These are phyloP conservation scores for Tipula helvola DNA, from an alignment of 2,888 invertebrate genomes.

Conservation along the genomic window DNA sequence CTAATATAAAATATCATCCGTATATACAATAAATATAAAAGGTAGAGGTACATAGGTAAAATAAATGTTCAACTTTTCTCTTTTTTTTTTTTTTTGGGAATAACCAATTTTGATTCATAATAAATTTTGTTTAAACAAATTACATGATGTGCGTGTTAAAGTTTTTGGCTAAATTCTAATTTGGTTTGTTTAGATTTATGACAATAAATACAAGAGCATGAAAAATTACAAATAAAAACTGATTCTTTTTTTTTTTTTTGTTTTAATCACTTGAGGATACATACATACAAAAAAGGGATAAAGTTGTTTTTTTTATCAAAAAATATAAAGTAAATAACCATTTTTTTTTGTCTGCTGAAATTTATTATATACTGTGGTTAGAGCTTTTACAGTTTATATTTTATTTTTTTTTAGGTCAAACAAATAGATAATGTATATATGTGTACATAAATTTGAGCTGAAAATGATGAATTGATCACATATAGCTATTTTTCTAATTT, in stretches of 20 bases:
- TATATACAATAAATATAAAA: neutral
- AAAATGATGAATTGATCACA: neutral
- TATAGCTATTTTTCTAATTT: neutral
- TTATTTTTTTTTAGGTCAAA: neutral
- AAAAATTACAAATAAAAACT: neutral
- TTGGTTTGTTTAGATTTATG: neutral
- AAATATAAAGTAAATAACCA: neutral
- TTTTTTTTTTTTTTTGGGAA: neutral
- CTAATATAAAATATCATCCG: neutral
- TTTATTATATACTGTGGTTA: neutral
- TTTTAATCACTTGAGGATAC: neutral
- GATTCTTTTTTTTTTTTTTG: neutral
- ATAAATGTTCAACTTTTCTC: neutral
- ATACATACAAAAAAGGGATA: neutral
- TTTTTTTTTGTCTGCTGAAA: neutral
- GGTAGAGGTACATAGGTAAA: neutral
- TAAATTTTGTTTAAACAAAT: neutral
- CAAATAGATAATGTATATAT: neutral
- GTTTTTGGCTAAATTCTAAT: neutral
- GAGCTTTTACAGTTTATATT: neutral
- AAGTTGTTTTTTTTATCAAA: neutral
- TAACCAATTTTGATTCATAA: neutral
- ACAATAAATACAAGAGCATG: neutral
- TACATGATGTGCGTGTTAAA: neutral
- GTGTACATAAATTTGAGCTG: neutral